phyloP scores from a whole-genome alignment of 2,797 vertebrate genomes.

The Bryconaethiops microstoma region DNA sequence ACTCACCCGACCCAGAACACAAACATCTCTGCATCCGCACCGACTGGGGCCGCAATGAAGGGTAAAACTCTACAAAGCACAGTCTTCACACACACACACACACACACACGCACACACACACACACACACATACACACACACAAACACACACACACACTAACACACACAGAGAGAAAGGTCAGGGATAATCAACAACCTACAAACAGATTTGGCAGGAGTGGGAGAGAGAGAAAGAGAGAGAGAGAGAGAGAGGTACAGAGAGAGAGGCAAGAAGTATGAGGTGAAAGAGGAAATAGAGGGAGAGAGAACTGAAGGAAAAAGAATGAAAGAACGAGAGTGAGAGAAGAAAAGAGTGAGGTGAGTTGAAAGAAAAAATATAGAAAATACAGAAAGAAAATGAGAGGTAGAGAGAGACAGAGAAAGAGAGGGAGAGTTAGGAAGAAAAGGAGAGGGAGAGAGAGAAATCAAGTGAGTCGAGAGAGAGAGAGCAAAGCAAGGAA shows the following conservation, averaged over 20 bases:
- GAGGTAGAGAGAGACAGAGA: not conserved
- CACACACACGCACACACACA: not conserved
- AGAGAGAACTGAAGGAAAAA: not conserved
- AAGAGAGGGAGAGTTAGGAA: not conserved
- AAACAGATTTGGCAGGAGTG: not conserved
- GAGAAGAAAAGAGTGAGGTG: not conserved
- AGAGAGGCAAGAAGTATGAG: not conserved
- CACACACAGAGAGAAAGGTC: not conserved
- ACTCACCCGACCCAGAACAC: conserved; percentile 89
- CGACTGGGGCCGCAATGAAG: conserved; percentile 97
- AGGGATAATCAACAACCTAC: not conserved
- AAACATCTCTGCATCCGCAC: conserved; percentile 92
- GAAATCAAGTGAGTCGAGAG: not conserved
- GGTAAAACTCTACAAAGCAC: conserved; percentile 78
- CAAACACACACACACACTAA: not conserved
- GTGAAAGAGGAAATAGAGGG: not conserved
- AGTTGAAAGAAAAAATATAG: not conserved
- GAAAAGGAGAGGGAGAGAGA: too few species aligned
- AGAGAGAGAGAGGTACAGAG: not conserved
- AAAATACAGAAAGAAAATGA: not conserved
- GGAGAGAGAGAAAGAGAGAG: not conserved
- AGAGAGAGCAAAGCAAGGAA: not conserved
- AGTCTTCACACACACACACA: conserved; percentile 41
- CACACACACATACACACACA: not conserved
- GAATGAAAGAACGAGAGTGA: conserved; percentile 2